phyloP scores from a whole-genome alignment of 2,797 vertebrate genomes.

The Alexandromys oeconomus region DNA sequence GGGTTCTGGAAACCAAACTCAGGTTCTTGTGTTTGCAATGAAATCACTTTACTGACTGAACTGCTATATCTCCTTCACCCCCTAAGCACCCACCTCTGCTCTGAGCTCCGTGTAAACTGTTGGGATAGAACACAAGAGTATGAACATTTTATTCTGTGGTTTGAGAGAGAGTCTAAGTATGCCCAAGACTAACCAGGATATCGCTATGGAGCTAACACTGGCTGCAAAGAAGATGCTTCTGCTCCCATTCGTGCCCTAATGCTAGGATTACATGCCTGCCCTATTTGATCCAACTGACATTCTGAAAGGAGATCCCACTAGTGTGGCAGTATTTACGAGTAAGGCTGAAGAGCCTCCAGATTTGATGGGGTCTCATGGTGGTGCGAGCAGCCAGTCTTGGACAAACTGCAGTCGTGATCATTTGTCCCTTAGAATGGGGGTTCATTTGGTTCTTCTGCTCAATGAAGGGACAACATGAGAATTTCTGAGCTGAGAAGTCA shows the following conservation, averaged over 20 bases:
- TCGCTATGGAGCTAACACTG: too few relatives aligned
- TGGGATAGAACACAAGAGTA: background rate
- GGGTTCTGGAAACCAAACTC: background rate
- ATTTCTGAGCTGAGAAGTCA: rapidly evolving
- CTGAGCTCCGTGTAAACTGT: background rate
- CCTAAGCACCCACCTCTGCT: background rate
- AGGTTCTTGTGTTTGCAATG: background rate
- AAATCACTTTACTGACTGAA: background rate
- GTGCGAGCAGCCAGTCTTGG: background rate
- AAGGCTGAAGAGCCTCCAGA: background rate
- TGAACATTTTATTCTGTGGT: background rate
- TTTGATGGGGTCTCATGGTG: background rate
- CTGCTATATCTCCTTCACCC: background rate
- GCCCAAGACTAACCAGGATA: background rate
- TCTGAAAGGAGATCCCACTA: background rate
- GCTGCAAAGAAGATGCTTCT: background rate
- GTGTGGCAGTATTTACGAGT: background rate
- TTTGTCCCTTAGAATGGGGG: background rate
- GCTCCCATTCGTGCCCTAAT: too few relatives aligned
- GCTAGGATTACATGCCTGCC: background rate
- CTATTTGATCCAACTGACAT: too few relatives aligned
- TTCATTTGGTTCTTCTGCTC: background rate
- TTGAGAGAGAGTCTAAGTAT: background rate
- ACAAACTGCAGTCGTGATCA: background rate
- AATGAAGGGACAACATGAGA: background rate